phyloP scores from a whole-genome alignment of 1,140 invertebrate species.

The Sweltsa coloradensis region DNA sequence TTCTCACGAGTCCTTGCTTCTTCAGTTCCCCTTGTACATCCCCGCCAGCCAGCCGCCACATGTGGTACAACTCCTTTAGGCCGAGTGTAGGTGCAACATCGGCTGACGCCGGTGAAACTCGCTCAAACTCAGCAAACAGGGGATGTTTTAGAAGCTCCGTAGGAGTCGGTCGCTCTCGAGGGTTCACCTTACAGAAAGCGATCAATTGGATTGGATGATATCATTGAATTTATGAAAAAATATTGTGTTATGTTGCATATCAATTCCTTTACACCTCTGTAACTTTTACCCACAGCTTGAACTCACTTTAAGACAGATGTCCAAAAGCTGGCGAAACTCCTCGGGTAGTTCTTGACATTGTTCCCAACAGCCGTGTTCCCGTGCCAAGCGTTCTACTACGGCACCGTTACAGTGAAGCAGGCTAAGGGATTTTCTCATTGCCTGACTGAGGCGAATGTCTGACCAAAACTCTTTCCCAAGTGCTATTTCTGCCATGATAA shows the following conservation, averaged over 20 bases:
- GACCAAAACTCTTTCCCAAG: conserved; percentile 50
- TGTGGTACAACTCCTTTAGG: conserved; percentile 77
- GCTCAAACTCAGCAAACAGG: no score
- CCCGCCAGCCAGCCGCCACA: conserved; percentile 91
- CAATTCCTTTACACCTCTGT: no score
- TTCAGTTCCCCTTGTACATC: conserved; percentile 84
- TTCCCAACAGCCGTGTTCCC: conserved; percentile 58
- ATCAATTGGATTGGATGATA: no score
- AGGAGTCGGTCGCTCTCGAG: no score
- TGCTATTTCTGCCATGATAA: conserved; percentile 69
- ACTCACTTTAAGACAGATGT: no score
- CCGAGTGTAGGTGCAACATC: conserved; percentile 39
- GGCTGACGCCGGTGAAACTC: no score
- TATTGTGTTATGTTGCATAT: no score
- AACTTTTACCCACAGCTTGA: no score
- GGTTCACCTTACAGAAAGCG: no score
- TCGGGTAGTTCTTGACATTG: conserved; percentile 48
- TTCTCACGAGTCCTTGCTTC: conserved; percentile 79
- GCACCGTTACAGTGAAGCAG: conserved; percentile 43
- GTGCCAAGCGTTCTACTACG: conserved; percentile 59
- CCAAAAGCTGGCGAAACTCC: no score
- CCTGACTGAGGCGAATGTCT: conserved; percentile 55
- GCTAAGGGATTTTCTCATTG: conserved; percentile 60
- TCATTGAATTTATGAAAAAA: no score
- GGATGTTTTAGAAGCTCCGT: no score